Conservation (phyloP, 2,888 invertebrate genomes). For the Ecdyonurus torrentis region DNA sequence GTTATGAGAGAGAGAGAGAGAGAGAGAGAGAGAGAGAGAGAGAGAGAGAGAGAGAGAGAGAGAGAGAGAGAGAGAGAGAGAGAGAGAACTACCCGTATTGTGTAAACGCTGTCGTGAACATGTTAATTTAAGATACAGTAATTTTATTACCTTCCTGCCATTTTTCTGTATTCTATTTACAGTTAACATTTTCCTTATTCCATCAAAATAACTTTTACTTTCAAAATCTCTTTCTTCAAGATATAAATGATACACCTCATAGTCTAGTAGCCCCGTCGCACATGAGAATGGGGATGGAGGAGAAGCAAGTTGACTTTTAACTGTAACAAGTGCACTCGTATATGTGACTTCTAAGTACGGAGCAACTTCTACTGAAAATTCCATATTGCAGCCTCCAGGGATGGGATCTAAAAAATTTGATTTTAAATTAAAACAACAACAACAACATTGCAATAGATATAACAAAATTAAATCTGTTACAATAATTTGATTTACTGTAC, state of each 20-base stretch:
- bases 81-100: no score
- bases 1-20: no score
- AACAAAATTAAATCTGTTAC: no score
- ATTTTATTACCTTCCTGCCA: constrained; percentile 32
- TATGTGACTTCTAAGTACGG: constrained; percentile 37
- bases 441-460: no score
- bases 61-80: no score
- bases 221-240: constrained; percentile 38
- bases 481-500: no score
- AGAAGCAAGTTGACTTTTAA: constrained; percentile 32
- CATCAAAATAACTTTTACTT: constrained; percentile 38
- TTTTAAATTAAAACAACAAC: no score
- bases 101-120: no score
- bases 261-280: constrained; percentile 24
- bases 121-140: constrained; percentile 13
- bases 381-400: constrained; percentile 65
- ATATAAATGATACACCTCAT: constrained; percentile 44
- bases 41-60: no score
- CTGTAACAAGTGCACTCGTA: constrained; percentile 28
- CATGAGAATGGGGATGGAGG: constrained; percentile 27
- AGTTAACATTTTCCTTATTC: constrained; percentile 42
- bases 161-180: constrained; percentile 32
- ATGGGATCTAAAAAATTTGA: constrained; percentile 49
- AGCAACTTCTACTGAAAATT: constrained; percentile 38
- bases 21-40: no score